phyloP scores from a whole-genome alignment of 2,888 invertebrate species.

The Ormyrus labotus region DNA sequence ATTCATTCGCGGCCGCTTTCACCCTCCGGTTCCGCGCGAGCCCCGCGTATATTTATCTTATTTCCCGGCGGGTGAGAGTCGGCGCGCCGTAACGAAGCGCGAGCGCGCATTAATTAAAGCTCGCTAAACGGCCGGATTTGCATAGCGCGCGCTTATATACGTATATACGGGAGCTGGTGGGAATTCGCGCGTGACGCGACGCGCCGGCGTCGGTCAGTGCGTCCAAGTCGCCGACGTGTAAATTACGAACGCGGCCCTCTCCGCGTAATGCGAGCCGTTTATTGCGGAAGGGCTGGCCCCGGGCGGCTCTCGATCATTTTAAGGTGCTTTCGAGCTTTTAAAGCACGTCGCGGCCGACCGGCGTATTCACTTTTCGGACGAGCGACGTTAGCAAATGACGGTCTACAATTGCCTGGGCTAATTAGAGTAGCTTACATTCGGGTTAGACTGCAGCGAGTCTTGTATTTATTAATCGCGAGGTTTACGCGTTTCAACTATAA shows the following conservation, averaged over 20 bases:
- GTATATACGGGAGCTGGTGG: background rate
- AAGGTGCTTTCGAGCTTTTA: no score
- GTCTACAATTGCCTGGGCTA: no score
- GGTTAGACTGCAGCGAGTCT: no score
- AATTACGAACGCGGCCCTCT: background rate
- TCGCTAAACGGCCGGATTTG: slow-evolving; percentile 62
- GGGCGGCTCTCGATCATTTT: no score
- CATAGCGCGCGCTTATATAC: slow-evolving; percentile 51
- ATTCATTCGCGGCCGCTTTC: slow-evolving; percentile 48
- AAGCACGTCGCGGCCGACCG: no score
- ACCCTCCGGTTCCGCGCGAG: background rate
- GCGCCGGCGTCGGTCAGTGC: background rate
- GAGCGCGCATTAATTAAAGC: slow-evolving; percentile 64
- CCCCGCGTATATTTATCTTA: slow-evolving; percentile 61
- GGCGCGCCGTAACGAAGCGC: slow-evolving; percentile 60
- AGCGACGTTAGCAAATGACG: no score
- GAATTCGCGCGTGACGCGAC: slow-evolving; percentile 35
- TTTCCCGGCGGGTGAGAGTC: slow-evolving; percentile 52
- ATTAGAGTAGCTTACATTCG: no score
- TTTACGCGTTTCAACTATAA: no score
- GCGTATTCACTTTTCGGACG: no score
- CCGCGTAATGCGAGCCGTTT: no score
- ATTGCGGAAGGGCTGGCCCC: no score
- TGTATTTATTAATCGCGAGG: no score
- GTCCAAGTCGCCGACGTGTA: slow-evolving; percentile 7